phyloP scores from a whole-genome alignment of 2,113 vertebrate species.

The Bubo scandiacus region DNA sequence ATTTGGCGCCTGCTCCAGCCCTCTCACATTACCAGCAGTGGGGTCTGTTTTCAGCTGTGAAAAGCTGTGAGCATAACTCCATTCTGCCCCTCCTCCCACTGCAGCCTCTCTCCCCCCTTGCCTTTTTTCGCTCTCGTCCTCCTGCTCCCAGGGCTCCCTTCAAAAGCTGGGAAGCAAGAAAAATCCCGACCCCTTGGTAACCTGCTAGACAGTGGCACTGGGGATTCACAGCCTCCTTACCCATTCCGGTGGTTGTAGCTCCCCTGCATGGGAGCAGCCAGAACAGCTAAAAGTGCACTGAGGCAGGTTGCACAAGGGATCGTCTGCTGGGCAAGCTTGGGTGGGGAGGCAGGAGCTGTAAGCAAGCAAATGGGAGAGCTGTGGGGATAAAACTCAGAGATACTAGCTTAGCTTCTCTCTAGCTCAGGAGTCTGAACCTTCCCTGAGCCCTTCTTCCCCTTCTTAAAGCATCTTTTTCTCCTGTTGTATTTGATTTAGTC shows the following conservation, averaged over 20 bases:
- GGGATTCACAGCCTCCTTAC: neutral
- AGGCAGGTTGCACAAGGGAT: neutral
- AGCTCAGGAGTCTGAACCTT: neutral
- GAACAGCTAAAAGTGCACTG: neutral
- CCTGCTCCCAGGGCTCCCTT: conserved; percentile 10
- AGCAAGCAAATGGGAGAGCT: neutral
- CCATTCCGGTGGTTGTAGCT: neutral
- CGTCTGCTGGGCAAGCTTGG: accelerated
- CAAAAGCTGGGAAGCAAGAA: conserved; percentile 10
- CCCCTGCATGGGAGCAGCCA: neutral
- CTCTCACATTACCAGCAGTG: conserved; percentile 74
- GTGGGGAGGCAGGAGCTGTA: neutral
- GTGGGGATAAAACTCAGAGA: neutral
- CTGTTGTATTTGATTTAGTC: neutral
- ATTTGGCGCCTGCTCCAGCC: conserved; percentile 80
- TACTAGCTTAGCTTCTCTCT: neutral
- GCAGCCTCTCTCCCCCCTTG: neutral
- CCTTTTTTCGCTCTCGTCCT: neutral
- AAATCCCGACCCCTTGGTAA: neutral
- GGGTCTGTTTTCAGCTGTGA: conserved; percentile 77
- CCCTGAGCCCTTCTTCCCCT: neutral
- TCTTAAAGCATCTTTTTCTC: neutral
- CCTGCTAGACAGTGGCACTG: neutral
- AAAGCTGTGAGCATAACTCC: conserved; percentile 68
- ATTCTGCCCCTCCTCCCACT: neutral